A percentile compares a stretch with the other conserved stretches of the same genome.
Evolutionary conservation across 2,888 invertebrate genomes (phyloP).

Genomic region (Steinernema scapterisci): DNA sequence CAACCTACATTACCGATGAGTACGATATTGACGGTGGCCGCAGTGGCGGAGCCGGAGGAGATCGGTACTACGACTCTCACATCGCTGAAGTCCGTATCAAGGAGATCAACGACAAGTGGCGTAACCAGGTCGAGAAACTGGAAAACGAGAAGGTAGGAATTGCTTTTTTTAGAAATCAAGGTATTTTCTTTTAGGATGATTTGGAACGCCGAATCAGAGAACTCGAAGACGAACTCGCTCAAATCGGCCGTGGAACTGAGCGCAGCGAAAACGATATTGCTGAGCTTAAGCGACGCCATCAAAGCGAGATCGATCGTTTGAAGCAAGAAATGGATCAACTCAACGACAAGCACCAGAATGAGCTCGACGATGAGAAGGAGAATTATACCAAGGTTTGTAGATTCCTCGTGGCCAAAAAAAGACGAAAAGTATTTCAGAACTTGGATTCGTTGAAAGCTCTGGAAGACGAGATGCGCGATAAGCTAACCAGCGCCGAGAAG

Average conservation of each 20-base stretch:
- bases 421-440: slow-evolving; percentile 39
- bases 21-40: slow-evolving; percentile 41
- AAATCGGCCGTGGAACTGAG: slow-evolving; percentile 58
- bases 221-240: slow-evolving; percentile 61
- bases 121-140: slow-evolving; percentile 59
- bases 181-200: slow-evolving; percentile 47
- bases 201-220: slow-evolving; percentile 60
- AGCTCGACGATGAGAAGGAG: slow-evolving; percentile 64
- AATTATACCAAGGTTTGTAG: slow-evolving; percentile 51
- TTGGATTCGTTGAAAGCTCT: slow-evolving; percentile 53
- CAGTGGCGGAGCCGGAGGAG: slow-evolving; percentile 29
- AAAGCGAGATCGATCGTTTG: slow-evolving; percentile 61
- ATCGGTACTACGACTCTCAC: slow-evolving; percentile 58
- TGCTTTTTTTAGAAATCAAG: slow-evolving; percentile 1
- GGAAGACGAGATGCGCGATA: slow-evolving; percentile 62
- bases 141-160: slow-evolving; percentile 61
- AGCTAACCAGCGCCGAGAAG: slow-evolving; percentile 58
- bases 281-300: slow-evolving; percentile 61
- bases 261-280: slow-evolving; percentile 56
- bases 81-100: slow-evolving; percentile 55
- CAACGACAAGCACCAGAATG: slow-evolving; percentile 62
- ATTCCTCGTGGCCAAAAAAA: background rate
- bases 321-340: slow-evolving; percentile 59
- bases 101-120: slow-evolving; percentile 66
- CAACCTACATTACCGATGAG: too few species aligned